Conservation (phyloP, 1,140 invertebrate species). For the Cryptotermes secundus region DNA sequence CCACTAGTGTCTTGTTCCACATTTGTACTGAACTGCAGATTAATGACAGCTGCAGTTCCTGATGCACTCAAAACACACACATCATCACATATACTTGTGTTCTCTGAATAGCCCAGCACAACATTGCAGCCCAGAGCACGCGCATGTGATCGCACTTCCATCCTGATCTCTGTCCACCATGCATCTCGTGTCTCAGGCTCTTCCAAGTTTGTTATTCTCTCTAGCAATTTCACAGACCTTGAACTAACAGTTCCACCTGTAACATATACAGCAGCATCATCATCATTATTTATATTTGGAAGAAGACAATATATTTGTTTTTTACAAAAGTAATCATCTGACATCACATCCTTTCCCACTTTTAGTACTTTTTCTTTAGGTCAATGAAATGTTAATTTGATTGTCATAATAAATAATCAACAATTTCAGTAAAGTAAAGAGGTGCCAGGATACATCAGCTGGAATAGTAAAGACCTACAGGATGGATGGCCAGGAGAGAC, state of each 20-base stretch:
- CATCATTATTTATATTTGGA: no score
- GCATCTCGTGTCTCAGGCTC: slow-evolving; percentile 87
- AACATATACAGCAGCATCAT: no score
- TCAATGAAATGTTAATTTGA: no score
- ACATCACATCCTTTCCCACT: no score
- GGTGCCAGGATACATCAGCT: no score
- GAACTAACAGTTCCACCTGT: slow-evolving; percentile 84
- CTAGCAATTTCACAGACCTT: slow-evolving; percentile 83
- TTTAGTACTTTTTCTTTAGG: no score
- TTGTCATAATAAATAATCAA: no score
- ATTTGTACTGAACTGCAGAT: slow-evolving; percentile 47
- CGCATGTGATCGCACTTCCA: slow-evolving; percentile 91
- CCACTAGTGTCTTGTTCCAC: not conserved
- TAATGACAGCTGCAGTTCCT: slow-evolving; percentile 89
- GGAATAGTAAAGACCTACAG: no score
- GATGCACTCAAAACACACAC: slow-evolving; percentile 90
- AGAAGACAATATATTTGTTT: no score
- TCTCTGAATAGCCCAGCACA: slow-evolving; percentile 89
- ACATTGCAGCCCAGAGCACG: slow-evolving; percentile 88
- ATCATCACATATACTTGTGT: slow-evolving; percentile 90
- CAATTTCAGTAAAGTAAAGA: no score
- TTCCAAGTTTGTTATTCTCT: slow-evolving; percentile 76
- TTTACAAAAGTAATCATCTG: no score
- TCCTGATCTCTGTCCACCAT: slow-evolving; percentile 94
- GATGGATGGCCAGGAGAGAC: no score